A percentile compares a stretch with the other conserved stretches of the same genome.
Evolutionary conservation across 2,113 vertebrate genomes (phyloP).

Genomic region (Pterocles orientalis): DNA sequence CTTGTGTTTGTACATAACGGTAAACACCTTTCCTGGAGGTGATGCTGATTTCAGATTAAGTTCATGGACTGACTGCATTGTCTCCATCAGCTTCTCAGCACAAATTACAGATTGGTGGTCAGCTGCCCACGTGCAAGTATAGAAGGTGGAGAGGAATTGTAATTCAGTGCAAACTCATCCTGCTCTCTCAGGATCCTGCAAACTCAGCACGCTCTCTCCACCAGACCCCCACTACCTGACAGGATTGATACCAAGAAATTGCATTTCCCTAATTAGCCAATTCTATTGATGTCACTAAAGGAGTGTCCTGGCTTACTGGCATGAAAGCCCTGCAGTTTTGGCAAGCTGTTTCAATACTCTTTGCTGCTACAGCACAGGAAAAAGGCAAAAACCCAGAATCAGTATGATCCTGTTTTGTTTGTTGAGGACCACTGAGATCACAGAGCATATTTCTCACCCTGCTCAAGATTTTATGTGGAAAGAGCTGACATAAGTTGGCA

Average conservation of each 20-base stretch:
- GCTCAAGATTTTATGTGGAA: constrained; percentile 20
- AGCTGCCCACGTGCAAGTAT: background rate
- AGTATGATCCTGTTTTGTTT: constrained; percentile 58
- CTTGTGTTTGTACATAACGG: background rate
- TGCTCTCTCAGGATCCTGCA: background rate
- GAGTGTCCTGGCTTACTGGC: background rate
- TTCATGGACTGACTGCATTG: background rate
- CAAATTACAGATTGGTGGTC: background rate
- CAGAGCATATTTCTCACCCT: constrained; percentile 61
- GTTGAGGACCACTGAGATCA: constrained; percentile 38
- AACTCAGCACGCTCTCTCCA: background rate
- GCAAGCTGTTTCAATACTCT: constrained; percentile 7
- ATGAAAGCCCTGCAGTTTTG: background rate
- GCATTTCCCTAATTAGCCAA: background rate
- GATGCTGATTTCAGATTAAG: background rate
- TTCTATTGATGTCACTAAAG: background rate
- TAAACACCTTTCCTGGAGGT: background rate
- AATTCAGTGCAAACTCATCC: background rate
- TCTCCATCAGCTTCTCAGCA: background rate
- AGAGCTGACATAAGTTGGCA: constrained; percentile 44
- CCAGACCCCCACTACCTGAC: background rate
- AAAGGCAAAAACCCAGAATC: constrained; percentile 34
- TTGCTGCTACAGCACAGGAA: constrained; percentile 23
- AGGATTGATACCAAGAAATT: background rate
- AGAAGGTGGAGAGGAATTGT: background rate